These are phyloP conservation scores for Tauraco hartlaubi DNA, from an alignment of 2,797 vertebrate genomes.

Conservation along the genomic window DNA sequence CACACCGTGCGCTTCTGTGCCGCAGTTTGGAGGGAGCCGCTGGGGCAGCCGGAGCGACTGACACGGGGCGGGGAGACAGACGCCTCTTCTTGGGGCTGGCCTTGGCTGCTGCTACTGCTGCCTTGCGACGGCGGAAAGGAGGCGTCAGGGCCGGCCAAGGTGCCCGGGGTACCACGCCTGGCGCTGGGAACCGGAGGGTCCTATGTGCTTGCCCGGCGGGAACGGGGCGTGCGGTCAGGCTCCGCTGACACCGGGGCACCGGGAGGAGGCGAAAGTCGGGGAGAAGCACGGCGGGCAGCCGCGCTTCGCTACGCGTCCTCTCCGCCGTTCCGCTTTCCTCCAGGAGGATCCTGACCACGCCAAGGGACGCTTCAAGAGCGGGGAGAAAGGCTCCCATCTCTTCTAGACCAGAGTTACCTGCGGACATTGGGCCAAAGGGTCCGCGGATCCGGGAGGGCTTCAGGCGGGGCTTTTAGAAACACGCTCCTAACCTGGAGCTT, in stretches of 20 bases:
- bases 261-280: neutral
- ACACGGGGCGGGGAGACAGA: neutral
- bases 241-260: neutral
- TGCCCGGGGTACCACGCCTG: neutral
- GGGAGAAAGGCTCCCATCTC: neutral
- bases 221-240: neutral
- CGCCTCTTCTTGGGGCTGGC: neutral
- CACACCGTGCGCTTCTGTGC: rapidly evolving
- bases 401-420: neutral
- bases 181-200: neutral
- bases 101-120: neutral
- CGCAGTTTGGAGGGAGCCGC: neutral
- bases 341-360: neutral
- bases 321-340: neutral
- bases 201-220: neutral
- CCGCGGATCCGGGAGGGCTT: rapidly evolving
- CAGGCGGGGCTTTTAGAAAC: neutral
- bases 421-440: neutral
- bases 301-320: neutral
- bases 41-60: neutral
- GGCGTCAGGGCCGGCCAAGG: rapidly evolving
- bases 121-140: neutral
- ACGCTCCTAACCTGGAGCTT: neutral
- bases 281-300: neutral
- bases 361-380: neutral